phyloP scores from a whole-genome alignment of 2,888 invertebrate species.

The Erebia epiphron region DNA sequence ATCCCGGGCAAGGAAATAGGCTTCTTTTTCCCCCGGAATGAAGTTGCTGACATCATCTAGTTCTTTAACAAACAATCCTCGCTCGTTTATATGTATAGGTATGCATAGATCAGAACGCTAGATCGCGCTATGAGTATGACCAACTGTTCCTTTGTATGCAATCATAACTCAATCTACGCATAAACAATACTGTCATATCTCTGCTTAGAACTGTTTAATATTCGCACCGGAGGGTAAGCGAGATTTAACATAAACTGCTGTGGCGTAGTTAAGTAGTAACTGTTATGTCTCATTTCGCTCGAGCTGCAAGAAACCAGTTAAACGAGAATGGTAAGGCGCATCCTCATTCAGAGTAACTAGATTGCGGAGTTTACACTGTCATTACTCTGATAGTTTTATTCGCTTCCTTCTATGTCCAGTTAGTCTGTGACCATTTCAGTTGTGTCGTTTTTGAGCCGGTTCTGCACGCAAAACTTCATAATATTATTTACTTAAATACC shows the following conservation, averaged over 20 bases:
- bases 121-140: slow-evolving; percentile 11
- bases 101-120: not conserved
- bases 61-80: not conserved
- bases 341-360: slow-evolving; percentile 33
- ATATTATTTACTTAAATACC: not conserved
- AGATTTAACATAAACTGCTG: slow-evolving; percentile 31
- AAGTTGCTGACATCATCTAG: no score
- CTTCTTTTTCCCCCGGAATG: no score
- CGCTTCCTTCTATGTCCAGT: slow-evolving; percentile 41
- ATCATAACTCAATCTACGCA: slow-evolving; percentile 26
- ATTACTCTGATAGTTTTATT: slow-evolving; percentile 46
- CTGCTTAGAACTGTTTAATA: slow-evolving; percentile 30
- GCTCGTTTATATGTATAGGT: slow-evolving; percentile 12
- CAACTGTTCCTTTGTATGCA: slow-evolving; percentile 26
- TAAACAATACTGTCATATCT: slow-evolving; percentile 26
- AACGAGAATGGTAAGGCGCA: slow-evolving; percentile 37
- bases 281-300: slow-evolving; percentile 42
- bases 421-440: slow-evolving; percentile 44
- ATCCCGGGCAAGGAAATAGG: no score
- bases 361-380: slow-evolving; percentile 41
- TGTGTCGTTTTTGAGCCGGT: slow-evolving; percentile 13
- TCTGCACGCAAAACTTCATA: not conserved
- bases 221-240: slow-evolving; percentile 32
- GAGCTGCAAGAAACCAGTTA: slow-evolving; percentile 39
- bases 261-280: no score